These are phyloP conservation scores for Eupithecia dodoneata DNA, from an alignment of 2,888 invertebrate species.

Conservation along the genomic window DNA sequence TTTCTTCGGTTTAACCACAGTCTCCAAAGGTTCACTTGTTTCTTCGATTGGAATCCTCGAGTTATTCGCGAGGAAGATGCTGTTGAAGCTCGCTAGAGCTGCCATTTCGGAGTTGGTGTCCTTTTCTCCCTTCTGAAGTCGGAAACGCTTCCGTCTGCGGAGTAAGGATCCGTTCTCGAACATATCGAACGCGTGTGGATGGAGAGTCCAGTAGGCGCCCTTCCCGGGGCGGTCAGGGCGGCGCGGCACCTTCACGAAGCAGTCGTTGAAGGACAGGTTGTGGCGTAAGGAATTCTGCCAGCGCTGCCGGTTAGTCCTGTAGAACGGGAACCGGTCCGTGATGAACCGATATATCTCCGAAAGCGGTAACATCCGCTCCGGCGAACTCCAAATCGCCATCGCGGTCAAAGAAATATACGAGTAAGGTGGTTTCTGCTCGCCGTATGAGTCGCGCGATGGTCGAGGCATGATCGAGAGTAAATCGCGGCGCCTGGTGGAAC, in stretches of 20 bases:
- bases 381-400: slow-evolving; percentile 98
- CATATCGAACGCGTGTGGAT: slow-evolving; percentile 92
- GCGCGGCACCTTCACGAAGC: slow-evolving; percentile 95
- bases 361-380: slow-evolving; percentile 96
- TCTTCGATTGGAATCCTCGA: slow-evolving; percentile 54
- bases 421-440: slow-evolving; percentile 90
- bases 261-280: slow-evolving; percentile 98
- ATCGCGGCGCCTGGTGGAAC: slow-evolving; percentile 84
- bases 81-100: slow-evolving; percentile 86
- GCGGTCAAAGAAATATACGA: slow-evolving; percentile 72
- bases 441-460: slow-evolving; percentile 91
- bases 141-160: slow-evolving; percentile 92
- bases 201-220: slow-evolving; percentile 93
- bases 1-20: slow-evolving; percentile 81
- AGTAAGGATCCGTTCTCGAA: slow-evolving; percentile 95
- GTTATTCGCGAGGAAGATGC: slow-evolving; percentile 81
- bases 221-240: slow-evolving; percentile 92
- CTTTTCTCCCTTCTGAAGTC: slow-evolving; percentile 76
- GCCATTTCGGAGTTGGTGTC: slow-evolving; percentile 85
- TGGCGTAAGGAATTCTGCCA: slow-evolving; percentile 94
- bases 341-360: slow-evolving; percentile 88
- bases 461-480: slow-evolving; percentile 91
- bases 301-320: slow-evolving; percentile 93
- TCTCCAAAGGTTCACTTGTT: slow-evolving; percentile 36
- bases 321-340: slow-evolving; percentile 95